Base-by-base conservation (phyloP, 2,113 vertebrate species). In the Perca schrenkii region DNA sequence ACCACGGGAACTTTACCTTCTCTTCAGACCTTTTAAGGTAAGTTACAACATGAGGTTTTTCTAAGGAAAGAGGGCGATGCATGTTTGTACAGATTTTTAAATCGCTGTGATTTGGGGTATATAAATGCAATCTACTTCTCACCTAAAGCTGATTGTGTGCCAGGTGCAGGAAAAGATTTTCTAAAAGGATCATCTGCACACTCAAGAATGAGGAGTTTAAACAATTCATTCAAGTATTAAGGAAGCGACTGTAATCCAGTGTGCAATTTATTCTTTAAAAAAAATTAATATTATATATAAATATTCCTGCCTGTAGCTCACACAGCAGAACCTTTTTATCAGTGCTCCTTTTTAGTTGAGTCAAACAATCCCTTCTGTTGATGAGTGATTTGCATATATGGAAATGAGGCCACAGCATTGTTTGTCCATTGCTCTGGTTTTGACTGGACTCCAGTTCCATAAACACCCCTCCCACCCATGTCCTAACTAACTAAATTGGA, bases 21-120 rank as follows among this genome's bases (percentile, higher is more conserved):
- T 99, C 58, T 99, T 99, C 91, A 96, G 98, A 94, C 98, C 98
- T 0, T 99, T 99, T 89, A 99, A 99, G 97, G 98, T 97, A 91
- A 95, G 95, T 68, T 16, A 8, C 40, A 11, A 21, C 46, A 14
- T 53, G 36, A 65, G 7, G 0, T 1, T 1, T 61, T 40, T 61
- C 3, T 11, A 4, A 49, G 36, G 49, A 69, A 61, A 16, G 4
- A 2, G 22, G 16, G 3, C 50, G 22, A 12, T 70, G 12, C 31
- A 25, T 60, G 11, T 10, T 10, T 43, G 1, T 22, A 43, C 14
- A 36, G 53, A 57, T 21, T 22, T 2, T 2, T 66, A 22, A 64
- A 60, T 17, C 14, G 15, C 4, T 8, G 17, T 61, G 62, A 50
- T 52, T 71, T 76, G 17, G 8, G 1, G n/a, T 12, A 6, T 21